Conservation (phyloP, 2,888 invertebrate genomes). For the Chydorus sphaericus region DNA sequence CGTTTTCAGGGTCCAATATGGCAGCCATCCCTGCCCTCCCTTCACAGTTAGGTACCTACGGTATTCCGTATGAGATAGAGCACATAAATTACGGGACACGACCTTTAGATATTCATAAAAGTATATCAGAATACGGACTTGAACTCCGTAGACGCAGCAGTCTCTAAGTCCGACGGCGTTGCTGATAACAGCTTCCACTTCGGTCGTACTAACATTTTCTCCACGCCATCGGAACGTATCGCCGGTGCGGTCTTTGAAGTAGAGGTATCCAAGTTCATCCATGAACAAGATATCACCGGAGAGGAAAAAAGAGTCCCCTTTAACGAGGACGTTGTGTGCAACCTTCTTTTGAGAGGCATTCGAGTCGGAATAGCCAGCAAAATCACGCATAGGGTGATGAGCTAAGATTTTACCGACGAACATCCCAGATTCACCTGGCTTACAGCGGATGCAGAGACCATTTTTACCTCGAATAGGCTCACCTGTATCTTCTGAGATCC, state of each 20-base stretch:
- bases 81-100: no score
- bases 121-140: constrained; percentile 36
- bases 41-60: constrained; percentile 56
- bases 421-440: constrained; percentile 60
- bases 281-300: constrained; percentile 42
- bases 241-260: constrained; percentile 39
- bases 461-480: constrained; percentile 62
- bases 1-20: constrained; percentile 51
- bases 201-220: constrained; percentile 96
- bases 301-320: constrained; percentile 83
- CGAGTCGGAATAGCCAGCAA: constrained; percentile 84
- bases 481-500: constrained; percentile 72
- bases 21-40: constrained; percentile 91
- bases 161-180: constrained; percentile 67
- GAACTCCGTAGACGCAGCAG: constrained; percentile 86
- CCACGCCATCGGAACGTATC: constrained; percentile 77
- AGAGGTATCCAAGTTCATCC: constrained; percentile 39
- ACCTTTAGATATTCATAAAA: not conserved
- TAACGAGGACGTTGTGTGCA: constrained; percentile 67
- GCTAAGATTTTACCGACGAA: constrained; percentile 88
- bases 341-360: constrained; percentile 85
- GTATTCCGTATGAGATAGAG: no score
- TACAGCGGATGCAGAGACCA: constrained; percentile 74
- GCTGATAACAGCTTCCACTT: constrained; percentile 84
- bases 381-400: constrained; percentile 76